A percentile compares a stretch with the other conserved stretches of the same genome.
These are phyloP conservation scores for Carposina sasakii DNA, from an alignment of 1,140 invertebrate species.

Conservation along the genomic window DNA sequence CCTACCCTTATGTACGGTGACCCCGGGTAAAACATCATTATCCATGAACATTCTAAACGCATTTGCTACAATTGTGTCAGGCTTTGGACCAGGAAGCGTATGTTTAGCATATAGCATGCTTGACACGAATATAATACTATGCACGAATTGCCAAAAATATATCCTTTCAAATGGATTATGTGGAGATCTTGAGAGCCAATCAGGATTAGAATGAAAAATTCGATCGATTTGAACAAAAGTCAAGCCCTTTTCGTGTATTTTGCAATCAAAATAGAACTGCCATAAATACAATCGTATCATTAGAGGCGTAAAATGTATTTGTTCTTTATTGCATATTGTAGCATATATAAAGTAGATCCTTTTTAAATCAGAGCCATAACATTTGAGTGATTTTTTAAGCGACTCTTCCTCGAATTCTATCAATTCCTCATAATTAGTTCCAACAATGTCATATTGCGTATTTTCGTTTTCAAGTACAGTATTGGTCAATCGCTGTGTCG, in stretches of 20 bases:
- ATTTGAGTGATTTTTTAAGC: constrained; percentile 53
- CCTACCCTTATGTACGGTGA: constrained; percentile 54
- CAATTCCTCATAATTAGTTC: constrained; percentile 25
- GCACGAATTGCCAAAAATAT: constrained; percentile 76
- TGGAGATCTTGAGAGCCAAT: constrained; percentile 52
- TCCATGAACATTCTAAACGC: constrained; percentile 70
- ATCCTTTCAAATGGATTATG: constrained; percentile 74
- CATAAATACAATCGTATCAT: constrained; percentile 73
- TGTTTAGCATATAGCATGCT: constrained; percentile 62
- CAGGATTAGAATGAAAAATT: constrained; percentile 53
- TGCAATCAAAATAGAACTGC: constrained; percentile 74
- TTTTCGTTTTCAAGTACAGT: constrained; percentile 21
- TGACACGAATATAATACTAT: constrained; percentile 68
- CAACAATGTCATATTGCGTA: neutral
- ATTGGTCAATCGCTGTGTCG: too few species aligned
- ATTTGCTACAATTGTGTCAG: constrained; percentile 58
- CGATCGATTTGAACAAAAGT: constrained; percentile 69
- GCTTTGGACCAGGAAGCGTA: constrained; percentile 41
- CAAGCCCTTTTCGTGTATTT: constrained; percentile 59
- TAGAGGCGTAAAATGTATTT: constrained; percentile 51
- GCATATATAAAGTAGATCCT: constrained; percentile 69
- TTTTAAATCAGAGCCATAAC: constrained; percentile 61
- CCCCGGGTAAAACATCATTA: constrained; percentile 56
- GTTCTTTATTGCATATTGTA: constrained; percentile 54
- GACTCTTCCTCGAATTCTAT: constrained; percentile 58